phyloP scores from a whole-genome alignment of 2,797 vertebrate genomes.

The Chanos chanos region DNA sequence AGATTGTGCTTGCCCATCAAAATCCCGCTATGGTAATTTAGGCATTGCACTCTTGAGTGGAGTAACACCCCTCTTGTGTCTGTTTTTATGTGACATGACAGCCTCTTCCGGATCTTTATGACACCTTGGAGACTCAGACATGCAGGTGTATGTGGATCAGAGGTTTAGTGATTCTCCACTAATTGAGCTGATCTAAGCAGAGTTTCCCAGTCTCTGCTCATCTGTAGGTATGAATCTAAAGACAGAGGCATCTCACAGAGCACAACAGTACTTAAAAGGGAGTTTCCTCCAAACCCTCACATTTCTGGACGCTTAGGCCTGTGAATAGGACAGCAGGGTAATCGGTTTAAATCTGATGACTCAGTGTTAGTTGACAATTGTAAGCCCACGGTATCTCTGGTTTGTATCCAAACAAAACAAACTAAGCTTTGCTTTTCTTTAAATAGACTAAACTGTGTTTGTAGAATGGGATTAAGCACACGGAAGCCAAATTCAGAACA shows the following conservation, averaged over 20 bases:
- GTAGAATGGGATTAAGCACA: too few species aligned
- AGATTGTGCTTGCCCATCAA: constrained; percentile 54
- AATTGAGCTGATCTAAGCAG: constrained; percentile 30
- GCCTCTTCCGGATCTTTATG: constrained; percentile 55
- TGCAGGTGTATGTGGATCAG: constrained; percentile 54
- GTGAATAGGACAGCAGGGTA: too few species aligned
- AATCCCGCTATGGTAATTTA: constrained; percentile 53
- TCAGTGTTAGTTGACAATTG: too few species aligned
- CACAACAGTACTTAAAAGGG: not conserved
- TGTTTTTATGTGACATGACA: constrained; percentile 56
- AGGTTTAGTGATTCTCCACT: constrained; percentile 47
- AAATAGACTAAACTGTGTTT: too few species aligned
- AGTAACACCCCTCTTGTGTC: constrained; percentile 50
- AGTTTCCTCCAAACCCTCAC: not conserved
- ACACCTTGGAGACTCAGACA: constrained; percentile 54
- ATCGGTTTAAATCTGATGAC: too few species aligned
- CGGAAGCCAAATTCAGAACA: too few species aligned
- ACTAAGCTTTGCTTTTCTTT: too few species aligned
- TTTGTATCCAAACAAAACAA: too few species aligned
- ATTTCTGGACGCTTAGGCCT: too few species aligned
- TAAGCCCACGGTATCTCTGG: too few species aligned
- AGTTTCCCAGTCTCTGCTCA: constrained; percentile 36
- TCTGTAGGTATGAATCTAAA: constrained; percentile 48
- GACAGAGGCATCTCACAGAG: not conserved
- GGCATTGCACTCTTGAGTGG: constrained; percentile 28